A percentile compares a stretch with the other conserved stretches of the same genome.
These are phyloP conservation scores for Hoplostethus mediterraneus DNA, from an alignment of 2,797 vertebrate genomes.

Conservation along the genomic window DNA sequence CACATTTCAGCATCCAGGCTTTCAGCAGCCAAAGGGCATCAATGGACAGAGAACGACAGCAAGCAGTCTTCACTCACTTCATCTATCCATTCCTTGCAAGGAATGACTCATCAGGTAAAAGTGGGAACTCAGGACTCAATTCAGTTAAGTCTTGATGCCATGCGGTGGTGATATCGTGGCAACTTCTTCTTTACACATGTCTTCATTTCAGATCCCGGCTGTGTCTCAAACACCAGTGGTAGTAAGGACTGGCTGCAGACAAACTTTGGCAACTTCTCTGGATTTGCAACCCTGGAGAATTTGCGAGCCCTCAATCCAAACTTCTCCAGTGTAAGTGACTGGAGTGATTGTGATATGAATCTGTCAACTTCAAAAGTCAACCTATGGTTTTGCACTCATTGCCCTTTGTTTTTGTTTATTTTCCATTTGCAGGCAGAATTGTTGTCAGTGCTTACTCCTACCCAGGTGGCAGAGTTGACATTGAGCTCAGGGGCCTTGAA, in stretches of 20 bases:
- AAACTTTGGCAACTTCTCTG: constrained; percentile 65
- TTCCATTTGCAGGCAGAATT: constrained; percentile 13
- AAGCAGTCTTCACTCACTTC: constrained; percentile 44
- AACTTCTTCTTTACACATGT: constrained; percentile 7
- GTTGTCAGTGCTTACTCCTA: constrained; percentile 35
- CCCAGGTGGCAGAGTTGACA: constrained; percentile 44
- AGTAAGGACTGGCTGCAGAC: constrained; percentile 56
- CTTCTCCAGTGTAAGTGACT: constrained; percentile 61
- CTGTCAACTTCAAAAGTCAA: background rate
- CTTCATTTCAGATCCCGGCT: constrained; percentile 62
- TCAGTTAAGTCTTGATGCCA: background rate
- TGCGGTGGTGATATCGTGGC: no score
- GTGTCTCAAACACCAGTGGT: constrained; percentile 37
- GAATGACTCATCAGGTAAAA: constrained; percentile 63
- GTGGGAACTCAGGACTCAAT: background rate
- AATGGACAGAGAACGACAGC: constrained; percentile 39
- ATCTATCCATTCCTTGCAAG: constrained; percentile 61
- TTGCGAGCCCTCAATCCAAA: constrained; percentile 54
- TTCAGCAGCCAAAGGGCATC: constrained; percentile 19
- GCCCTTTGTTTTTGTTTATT: background rate
- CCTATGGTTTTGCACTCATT: background rate
- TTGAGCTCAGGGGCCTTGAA: constrained; percentile 13
- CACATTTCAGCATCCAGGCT: constrained; percentile 26
- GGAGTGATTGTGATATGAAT: background rate
- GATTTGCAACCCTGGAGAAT: constrained; percentile 49